Evolutionary conservation across 2,113 vertebrate species (phyloP).

Genomic region (Dendropsophus ebraccatus): DNA sequence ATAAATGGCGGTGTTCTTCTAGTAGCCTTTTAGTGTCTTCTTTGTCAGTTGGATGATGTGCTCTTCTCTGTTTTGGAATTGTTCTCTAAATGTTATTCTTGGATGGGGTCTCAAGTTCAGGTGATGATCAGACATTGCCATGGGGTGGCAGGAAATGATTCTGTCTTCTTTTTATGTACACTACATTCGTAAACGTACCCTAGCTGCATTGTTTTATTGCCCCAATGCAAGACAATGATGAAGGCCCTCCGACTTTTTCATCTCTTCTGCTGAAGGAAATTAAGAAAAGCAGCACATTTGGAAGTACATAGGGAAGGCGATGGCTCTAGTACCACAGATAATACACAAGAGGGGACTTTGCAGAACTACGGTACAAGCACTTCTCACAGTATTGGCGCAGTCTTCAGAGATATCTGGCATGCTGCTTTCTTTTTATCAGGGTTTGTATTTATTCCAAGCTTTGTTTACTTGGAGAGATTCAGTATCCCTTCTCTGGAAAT

Average conservation of each 20-base stretch:
- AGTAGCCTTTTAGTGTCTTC: not conserved
- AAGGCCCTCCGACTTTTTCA: conserved; percentile 75
- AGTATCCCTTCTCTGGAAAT: conserved; percentile 70
- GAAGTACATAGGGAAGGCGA: conserved; percentile 98
- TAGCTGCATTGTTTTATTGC: conserved; percentile 35
- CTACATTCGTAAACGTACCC: conserved; percentile 2
- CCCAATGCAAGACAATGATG: conserved; percentile 67
- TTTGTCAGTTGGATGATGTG: not conserved
- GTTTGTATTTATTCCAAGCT: conserved; percentile 88
- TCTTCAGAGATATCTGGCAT: conserved; percentile 98
- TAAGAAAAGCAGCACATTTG: conserved; percentile 98
- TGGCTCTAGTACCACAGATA: conserved; percentile 98
- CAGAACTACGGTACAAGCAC: conserved; percentile 80
- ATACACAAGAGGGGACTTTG: conserved; percentile 90
- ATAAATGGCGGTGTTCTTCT: no score
- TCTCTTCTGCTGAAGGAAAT: conserved; percentile 93
- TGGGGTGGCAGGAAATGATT: not conserved
- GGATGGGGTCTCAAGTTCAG: not conserved
- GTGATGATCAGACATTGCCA: not conserved
- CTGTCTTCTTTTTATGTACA: not conserved
- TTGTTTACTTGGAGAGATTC: conserved; percentile 63
- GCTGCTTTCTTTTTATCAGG: conserved; percentile 95
- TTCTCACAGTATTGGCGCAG: conserved; percentile 84
- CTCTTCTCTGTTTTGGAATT: not conserved
- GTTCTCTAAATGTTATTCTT: not conserved